Percentiles rank a stretch among this genome's conserved stretches.
Conservation (phyloP, 2,888 invertebrate species). For the Philereme transversata region DNA sequence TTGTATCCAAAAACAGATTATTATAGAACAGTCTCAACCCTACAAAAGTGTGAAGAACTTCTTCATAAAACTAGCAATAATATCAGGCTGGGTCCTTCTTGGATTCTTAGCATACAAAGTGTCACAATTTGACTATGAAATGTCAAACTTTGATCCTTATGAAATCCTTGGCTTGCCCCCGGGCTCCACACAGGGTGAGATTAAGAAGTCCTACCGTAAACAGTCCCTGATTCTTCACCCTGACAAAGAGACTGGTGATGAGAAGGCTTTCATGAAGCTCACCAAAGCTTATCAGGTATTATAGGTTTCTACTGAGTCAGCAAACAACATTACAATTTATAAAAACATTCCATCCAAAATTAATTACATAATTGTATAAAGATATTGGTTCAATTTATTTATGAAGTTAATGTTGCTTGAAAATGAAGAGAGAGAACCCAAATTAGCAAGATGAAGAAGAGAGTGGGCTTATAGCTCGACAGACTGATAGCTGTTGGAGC, state of each 20-base stretch:
- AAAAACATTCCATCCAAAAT: no score
- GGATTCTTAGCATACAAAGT: slow-evolving; percentile 94
- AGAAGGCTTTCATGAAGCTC: slow-evolving; percentile 98
- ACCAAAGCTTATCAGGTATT: slow-evolving; percentile 95
- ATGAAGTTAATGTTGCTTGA: no score
- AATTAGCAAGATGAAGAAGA: no score
- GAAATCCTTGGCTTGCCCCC: slow-evolving; percentile 96
- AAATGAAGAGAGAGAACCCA: no score
- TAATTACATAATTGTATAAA: no score
- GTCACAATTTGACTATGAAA: slow-evolving; percentile 98
- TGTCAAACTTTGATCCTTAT: slow-evolving; percentile 99
- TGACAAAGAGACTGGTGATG: slow-evolving; percentile 98
- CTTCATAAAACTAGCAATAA: slow-evolving; percentile 90
- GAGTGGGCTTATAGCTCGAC: no score
- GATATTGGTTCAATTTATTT: no score
- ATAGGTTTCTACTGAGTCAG: no score
- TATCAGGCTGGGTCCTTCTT: slow-evolving; percentile 92
- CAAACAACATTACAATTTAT: no score
- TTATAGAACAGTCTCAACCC: slow-evolving; percentile 93
- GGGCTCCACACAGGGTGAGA: slow-evolving; percentile 93
- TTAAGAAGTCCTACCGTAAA: slow-evolving; percentile 97
- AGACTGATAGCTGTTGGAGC: not conserved
- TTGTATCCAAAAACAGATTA: slow-evolving; percentile 92
- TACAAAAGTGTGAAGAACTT: slow-evolving; percentile 93
- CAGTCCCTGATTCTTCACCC: slow-evolving; percentile 97